A percentile compares a stretch with the other conserved stretches of the same genome.
Evolutionary conservation across 1,140 invertebrate genomes (phyloP).

Genomic region (Drosophila santomea): DNA sequence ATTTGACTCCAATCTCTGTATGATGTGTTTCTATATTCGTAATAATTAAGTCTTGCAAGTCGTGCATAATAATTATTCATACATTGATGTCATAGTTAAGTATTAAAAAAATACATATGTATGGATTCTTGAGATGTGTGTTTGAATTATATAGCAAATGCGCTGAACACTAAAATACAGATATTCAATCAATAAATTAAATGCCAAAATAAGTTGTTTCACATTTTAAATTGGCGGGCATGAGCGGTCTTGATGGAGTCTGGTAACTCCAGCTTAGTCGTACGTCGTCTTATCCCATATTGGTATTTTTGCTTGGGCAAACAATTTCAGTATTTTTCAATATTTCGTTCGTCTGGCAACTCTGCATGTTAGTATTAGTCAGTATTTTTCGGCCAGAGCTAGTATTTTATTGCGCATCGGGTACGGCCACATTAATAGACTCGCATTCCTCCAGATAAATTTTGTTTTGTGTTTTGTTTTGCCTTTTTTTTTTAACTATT

Average conservation of each 20-base stretch:
- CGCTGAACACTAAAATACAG: constrained; percentile 72
- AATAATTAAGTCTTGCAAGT: constrained; percentile 67
- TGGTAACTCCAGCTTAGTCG: not conserved
- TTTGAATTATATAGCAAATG: constrained; percentile 71
- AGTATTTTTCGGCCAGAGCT: not conserved
- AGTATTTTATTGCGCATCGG: constrained; percentile 5
- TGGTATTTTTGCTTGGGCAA: not conserved
- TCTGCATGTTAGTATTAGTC: not conserved
- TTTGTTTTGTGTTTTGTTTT: constrained; percentile 72
- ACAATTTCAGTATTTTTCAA: not conserved
- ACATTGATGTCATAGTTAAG: constrained; percentile 80
- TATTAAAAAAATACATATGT: constrained; percentile 73
- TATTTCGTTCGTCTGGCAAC: not conserved
- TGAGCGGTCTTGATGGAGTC: not conserved
- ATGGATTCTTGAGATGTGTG: constrained; percentile 73
- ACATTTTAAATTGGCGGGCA: not conserved
- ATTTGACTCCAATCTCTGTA: constrained; percentile 62
- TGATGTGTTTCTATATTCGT: constrained; percentile 73
- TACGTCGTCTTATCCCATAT: too few relatives aligned
- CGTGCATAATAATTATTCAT: constrained; percentile 72
- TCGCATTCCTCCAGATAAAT: constrained; percentile 58
- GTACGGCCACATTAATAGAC: constrained; percentile 26
- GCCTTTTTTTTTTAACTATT: constrained; percentile 46
- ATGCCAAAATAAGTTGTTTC: constrained; percentile 59
- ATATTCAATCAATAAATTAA: constrained; percentile 81